These are phyloP conservation scores for Anhinga rufa DNA, from an alignment of 2,113 vertebrate genomes.

Conservation along the genomic window DNA sequence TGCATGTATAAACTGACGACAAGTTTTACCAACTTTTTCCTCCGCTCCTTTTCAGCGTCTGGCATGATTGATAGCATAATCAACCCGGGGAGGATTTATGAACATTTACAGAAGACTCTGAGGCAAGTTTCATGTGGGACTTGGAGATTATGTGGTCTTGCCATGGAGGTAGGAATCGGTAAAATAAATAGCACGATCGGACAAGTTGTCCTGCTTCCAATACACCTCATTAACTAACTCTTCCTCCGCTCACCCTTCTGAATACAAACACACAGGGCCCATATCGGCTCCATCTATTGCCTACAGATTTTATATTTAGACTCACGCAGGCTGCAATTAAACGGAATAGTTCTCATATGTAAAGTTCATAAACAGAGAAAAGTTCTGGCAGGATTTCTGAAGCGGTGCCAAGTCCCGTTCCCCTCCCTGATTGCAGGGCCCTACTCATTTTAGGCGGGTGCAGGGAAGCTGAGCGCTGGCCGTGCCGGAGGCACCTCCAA, in stretches of 20 bases:
- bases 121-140: slow-evolving; percentile 58
- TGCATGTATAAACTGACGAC: not conserved
- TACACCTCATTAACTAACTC: slow-evolving; percentile 51
- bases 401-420: not conserved
- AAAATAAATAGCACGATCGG: slow-evolving; percentile 46
- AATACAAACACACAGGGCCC: slow-evolving; percentile 32
- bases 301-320: slow-evolving; percentile 44
- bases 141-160: slow-evolving; percentile 51
- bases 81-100: slow-evolving; percentile 14
- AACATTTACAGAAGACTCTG: slow-evolving; percentile 48
- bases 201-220: slow-evolving; percentile 47
- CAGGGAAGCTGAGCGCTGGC: not conserved
- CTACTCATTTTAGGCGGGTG: not conserved
- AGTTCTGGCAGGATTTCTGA: slow-evolving; percentile 24
- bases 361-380: slow-evolving; percentile 51
- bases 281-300: slow-evolving; percentile 25
- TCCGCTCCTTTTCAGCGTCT: slow-evolving; percentile 3
- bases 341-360: slow-evolving; percentile 52
- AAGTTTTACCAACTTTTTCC: slow-evolving; percentile 54
- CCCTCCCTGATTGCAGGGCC: not conserved
- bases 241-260: slow-evolving; percentile 10
- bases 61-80: slow-evolving; percentile 36
- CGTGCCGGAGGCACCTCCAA: not conserved
- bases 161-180: slow-evolving; percentile 19
- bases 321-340: slow-evolving; percentile 45